phyloP scores from a whole-genome alignment of 2,888 invertebrate genomes.

The Cartodere bifasciata region DNA sequence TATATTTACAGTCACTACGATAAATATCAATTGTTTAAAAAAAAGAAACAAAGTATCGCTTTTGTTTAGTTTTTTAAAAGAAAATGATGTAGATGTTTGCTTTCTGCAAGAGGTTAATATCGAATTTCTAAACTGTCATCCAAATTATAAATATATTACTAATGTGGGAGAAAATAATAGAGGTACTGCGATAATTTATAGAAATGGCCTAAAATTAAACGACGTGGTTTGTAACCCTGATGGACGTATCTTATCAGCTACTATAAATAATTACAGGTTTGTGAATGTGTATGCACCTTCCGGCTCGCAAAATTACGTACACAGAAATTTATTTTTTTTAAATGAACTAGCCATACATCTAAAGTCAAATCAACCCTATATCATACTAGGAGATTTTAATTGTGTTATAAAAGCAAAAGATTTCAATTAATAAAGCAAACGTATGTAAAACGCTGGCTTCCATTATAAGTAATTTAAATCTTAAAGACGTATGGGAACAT shows the following conservation, averaged over 20 bases:
- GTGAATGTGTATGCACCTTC: not conserved
- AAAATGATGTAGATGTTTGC: not conserved
- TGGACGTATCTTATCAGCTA: not conserved
- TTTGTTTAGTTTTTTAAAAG: not conserved
- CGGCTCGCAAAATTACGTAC: not conserved
- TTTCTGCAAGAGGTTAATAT: conserved; percentile 1
- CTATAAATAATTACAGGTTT: not conserved
- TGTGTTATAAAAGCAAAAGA: too few relatives aligned
- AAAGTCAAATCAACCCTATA: too few relatives aligned
- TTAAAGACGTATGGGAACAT: too few relatives aligned
- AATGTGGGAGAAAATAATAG: not conserved
- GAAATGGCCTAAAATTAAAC: not conserved
- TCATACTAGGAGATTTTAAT: too few relatives aligned
- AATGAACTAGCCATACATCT: not conserved
- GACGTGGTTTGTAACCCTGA: not conserved
- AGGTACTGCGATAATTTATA: not conserved
- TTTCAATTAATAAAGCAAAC: too few relatives aligned
- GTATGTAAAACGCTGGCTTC: too few relatives aligned
- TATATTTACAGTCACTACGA: not conserved
- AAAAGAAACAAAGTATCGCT: not conserved
- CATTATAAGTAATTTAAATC: too few relatives aligned
- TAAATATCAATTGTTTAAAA: conserved; percentile 1
- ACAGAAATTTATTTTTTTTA: not conserved
- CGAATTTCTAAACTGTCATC: not conserved
- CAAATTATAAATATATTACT: not conserved